Evolutionary conservation across 2,888 invertebrate genomes (phyloP).

Genomic region (Teleiodes luculella): DNA sequence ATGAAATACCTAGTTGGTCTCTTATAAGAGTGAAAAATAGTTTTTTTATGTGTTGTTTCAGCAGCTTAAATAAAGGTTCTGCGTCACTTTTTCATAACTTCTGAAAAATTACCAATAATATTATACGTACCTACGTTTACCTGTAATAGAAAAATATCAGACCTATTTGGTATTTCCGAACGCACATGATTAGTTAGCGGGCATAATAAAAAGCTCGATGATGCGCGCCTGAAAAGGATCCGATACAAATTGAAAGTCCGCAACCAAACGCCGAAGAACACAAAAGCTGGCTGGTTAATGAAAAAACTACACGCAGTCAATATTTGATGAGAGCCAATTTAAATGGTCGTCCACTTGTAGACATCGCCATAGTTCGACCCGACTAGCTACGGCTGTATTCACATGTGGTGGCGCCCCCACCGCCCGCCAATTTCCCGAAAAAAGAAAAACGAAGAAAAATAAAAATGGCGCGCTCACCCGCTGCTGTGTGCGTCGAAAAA

Average conservation of each 20-base stretch:
- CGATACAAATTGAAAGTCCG: slow-evolving; percentile 56
- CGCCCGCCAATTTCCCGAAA: slow-evolving; percentile 64
- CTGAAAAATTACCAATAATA: too few relatives aligned
- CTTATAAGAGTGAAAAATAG: too few relatives aligned
- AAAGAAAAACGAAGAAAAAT: slow-evolving; percentile 69
- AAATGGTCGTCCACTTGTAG: slow-evolving; percentile 77
- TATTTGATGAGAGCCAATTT: slow-evolving; percentile 79
- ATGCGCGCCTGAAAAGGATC: slow-evolving; percentile 45
- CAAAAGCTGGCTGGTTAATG: slow-evolving; percentile 69
- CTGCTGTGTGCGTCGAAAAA: slow-evolving; percentile 72
- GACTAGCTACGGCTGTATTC: slow-evolving; percentile 38
- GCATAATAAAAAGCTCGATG: slow-evolving; percentile 12
- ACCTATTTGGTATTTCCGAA: not conserved
- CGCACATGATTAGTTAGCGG: not conserved
- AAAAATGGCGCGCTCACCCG: slow-evolving; percentile 62
- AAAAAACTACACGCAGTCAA: slow-evolving; percentile 77
- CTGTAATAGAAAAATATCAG: too few relatives aligned
- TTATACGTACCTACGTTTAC: too few relatives aligned
- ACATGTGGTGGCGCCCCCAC: slow-evolving; percentile 50
- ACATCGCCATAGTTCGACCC: slow-evolving; percentile 72
- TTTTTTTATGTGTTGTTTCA: too few relatives aligned
- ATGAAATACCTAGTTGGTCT: too few relatives aligned
- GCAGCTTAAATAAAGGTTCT: too few relatives aligned
- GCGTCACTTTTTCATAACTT: too few relatives aligned
- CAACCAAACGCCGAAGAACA: slow-evolving; percentile 42